Conservation (phyloP, 2,888 invertebrate species). For the Sinotaia quadrata region DNA sequence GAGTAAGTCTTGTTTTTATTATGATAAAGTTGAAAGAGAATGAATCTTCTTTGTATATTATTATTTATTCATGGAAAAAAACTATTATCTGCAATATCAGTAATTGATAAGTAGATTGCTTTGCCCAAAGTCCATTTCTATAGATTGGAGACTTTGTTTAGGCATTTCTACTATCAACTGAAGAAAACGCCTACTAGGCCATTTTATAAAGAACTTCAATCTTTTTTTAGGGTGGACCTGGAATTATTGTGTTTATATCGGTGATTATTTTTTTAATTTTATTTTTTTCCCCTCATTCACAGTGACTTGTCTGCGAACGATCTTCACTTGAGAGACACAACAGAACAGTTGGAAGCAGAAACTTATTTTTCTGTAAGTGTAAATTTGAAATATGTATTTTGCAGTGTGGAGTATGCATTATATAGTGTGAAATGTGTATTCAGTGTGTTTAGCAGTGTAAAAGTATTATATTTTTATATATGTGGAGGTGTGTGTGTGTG, state of each 20-base stretch:
- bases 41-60: too few species aligned
- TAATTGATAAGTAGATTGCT: too few species aligned
- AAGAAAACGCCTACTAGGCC: too few species aligned
- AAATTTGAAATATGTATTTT: background rate
- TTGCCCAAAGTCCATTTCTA: too few species aligned
- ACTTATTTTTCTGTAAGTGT: constrained; percentile 88
- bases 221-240: constrained; percentile 77
- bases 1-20: constrained; percentile 71
- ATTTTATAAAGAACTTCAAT: background rate
- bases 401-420: too few species aligned
- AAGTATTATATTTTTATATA: background rate
- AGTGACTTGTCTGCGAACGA: constrained; percentile 76
- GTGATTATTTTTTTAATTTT: constrained; percentile 53
- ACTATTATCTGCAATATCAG: too few species aligned
- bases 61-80: too few species aligned
- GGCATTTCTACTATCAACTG: too few species aligned
- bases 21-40: too few species aligned
- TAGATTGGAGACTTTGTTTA: too few species aligned
- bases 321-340: constrained; percentile 88
- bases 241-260: constrained; percentile 83
- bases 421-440: background rate
- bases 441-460: background rate
- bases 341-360: constrained; percentile 95
- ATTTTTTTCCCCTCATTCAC: constrained; percentile 1
- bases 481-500: background rate